Conservation (phyloP, 2,113 vertebrate species). For the Scolopax mira region DNA sequence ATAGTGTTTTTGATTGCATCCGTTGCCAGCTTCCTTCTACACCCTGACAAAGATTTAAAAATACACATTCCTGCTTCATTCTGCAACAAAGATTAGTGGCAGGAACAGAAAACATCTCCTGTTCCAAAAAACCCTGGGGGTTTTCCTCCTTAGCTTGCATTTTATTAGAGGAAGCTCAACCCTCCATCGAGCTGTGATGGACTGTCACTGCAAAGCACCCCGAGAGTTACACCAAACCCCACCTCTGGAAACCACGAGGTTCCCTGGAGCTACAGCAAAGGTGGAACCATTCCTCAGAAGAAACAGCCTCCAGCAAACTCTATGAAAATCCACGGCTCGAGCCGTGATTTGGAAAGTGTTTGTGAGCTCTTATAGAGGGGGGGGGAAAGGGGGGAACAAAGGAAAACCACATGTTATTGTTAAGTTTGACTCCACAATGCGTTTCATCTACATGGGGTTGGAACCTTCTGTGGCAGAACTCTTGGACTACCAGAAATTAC, state of each 20-base stretch:
- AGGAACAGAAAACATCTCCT: slow-evolving; percentile 59
- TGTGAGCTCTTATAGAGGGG: not conserved
- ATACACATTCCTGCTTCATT: slow-evolving; percentile 46
- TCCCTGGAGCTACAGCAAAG: not conserved
- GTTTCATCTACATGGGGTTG: not conserved
- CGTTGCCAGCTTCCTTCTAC: slow-evolving; percentile 64
- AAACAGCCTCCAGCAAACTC: slow-evolving; percentile 7
- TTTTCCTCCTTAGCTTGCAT: slow-evolving; percentile 17
- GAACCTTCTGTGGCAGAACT: not conserved
- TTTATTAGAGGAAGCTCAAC: slow-evolving; percentile 15
- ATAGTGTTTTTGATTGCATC: slow-evolving; percentile 35
- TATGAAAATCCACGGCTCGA: not conserved
- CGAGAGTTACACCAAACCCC: not conserved
- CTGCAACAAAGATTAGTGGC: slow-evolving; percentile 53
- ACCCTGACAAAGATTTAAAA: slow-evolving; percentile 48
- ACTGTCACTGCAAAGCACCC: not conserved
- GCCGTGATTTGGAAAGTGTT: not conserved
- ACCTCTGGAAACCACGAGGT: not conserved
- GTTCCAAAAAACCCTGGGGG: slow-evolving; percentile 45
- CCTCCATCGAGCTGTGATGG: not conserved
- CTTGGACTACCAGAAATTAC: not conserved
- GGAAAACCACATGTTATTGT: slow-evolving; percentile 25
- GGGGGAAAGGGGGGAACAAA: not conserved
- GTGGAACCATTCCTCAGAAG: not conserved
- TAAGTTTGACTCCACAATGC: not conserved